Percentiles rank a stretch among this genome's conserved stretches.
phyloP scores from a whole-genome alignment of 2,797 vertebrate genomes.

The Benthosema pterotum region DNA sequence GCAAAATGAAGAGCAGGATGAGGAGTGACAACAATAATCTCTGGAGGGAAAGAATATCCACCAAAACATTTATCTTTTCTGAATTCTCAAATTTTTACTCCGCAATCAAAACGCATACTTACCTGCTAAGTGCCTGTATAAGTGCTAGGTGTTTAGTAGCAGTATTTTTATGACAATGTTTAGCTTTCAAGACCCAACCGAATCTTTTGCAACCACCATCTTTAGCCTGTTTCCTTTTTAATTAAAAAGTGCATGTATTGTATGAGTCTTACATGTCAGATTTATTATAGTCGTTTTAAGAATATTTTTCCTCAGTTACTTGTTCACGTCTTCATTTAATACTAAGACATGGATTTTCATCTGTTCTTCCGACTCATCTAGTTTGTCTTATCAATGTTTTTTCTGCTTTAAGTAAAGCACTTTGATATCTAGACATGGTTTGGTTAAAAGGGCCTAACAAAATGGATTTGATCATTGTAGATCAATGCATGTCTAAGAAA shows the following conservation, averaged over 20 bases:
- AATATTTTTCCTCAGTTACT: slow-evolving; percentile 14
- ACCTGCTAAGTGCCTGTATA: slow-evolving; percentile 71
- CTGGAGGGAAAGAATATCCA: slow-evolving; percentile 32
- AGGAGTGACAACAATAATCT: slow-evolving; percentile 63
- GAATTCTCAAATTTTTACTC: slow-evolving; percentile 55
- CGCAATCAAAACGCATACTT: slow-evolving; percentile 38
- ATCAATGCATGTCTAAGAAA: slow-evolving; percentile 50
- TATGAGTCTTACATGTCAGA: slow-evolving; percentile 15
- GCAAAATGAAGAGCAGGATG: slow-evolving; percentile 80
- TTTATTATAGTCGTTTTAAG: slow-evolving; percentile 18
- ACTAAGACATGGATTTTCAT: slow-evolving; percentile 4
- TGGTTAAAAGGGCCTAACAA: slow-evolving; percentile 63
- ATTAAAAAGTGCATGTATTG: background rate
- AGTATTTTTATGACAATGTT: background rate
- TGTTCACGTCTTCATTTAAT: slow-evolving; percentile 18
- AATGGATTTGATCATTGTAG: slow-evolving; percentile 46
- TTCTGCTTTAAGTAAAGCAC: slow-evolving; percentile 55
- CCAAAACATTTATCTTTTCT: slow-evolving; percentile 33
- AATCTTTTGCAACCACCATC: no score
- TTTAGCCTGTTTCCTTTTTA: background rate
- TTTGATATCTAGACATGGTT: slow-evolving; percentile 52
- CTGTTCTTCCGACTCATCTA: slow-evolving; percentile 34
- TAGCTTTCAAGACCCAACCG: no score
- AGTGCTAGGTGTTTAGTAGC: background rate
- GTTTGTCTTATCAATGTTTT: slow-evolving; percentile 29